These are phyloP conservation scores for Ephydatia muelleri DNA, from an alignment of 37 sponge, comb jelly and placozoan genomes.

Conservation along the genomic window DNA sequence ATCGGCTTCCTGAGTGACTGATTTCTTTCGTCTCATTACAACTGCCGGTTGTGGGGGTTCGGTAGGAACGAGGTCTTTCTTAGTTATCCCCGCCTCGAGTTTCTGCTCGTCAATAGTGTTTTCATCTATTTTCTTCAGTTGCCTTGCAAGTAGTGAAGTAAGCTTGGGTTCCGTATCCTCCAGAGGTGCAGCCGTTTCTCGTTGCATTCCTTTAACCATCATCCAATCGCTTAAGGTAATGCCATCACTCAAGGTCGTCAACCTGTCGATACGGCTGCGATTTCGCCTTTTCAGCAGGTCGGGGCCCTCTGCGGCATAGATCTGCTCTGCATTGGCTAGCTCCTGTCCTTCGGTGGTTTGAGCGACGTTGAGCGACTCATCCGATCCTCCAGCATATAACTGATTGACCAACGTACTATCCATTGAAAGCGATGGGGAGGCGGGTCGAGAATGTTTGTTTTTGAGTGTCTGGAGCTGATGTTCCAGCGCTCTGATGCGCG, in stretches of 20 bases:
- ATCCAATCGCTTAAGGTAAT: conserved; percentile 4
- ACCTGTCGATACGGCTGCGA: neutral
- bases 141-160: conserved; percentile 39
- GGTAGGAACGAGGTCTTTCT: neutral
- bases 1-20: neutral
- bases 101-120: neutral
- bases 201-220: neutral
- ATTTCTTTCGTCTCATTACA: neutral
- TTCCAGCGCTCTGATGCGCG: conserved; percentile 37
- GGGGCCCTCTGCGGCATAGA: neutral
- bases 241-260: conserved; percentile 10
- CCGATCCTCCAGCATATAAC: neutral
- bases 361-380: neutral
- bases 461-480: conserved; percentile 12
- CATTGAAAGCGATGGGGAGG: neutral
- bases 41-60: neutral
- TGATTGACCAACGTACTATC: neutral
- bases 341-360: neutral
- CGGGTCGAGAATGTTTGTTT: neutral
- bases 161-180: conserved; percentile 33
- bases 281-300: neutral
- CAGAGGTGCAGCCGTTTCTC: neutral
- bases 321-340: neutral
- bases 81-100: neutral
- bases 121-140: conserved; percentile 22